phyloP scores from a whole-genome alignment of 2,888 invertebrate genomes.

The Spisula solida region DNA sequence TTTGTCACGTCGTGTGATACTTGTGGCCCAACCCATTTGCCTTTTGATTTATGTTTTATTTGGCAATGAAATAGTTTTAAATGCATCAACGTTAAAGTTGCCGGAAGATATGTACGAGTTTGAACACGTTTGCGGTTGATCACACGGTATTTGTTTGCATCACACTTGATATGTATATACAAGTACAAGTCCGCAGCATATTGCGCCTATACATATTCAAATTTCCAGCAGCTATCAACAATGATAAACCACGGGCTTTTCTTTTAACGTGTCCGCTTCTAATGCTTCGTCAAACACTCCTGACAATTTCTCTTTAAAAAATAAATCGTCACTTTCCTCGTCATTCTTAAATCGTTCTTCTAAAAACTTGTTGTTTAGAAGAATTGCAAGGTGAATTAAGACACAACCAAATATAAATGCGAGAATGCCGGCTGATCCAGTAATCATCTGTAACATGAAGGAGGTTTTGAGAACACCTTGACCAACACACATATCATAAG shows the following conservation, averaged over 20 bases:
- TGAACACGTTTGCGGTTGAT: too few species aligned
- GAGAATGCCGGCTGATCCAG: slow-evolving; percentile 50
- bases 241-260: not conserved
- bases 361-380: slow-evolving; percentile 32
- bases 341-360: not conserved
- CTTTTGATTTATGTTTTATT: too few species aligned
- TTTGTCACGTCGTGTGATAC: too few species aligned
- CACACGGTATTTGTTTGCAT: too few species aligned
- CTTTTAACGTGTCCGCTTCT: not conserved
- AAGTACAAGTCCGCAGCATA: too few species aligned
- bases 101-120: too few species aligned
- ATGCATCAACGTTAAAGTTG: too few species aligned
- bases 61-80: too few species aligned
- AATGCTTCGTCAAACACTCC: not conserved
- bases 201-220: not conserved
- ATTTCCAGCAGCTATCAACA: not conserved
- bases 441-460: slow-evolving; percentile 45
- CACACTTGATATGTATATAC: too few species aligned
- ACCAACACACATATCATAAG: slow-evolving; percentile 48
- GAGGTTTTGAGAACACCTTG: slow-evolving; percentile 42
- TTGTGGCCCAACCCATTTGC: too few species aligned
- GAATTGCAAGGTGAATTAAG: slow-evolving; percentile 54
- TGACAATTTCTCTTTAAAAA: not conserved
- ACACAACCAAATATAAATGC: slow-evolving; percentile 54
- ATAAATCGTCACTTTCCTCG: not conserved